These are phyloP conservation scores for Protonibea diacanthus DNA, from an alignment of 2,797 vertebrate genomes.

Conservation along the genomic window DNA sequence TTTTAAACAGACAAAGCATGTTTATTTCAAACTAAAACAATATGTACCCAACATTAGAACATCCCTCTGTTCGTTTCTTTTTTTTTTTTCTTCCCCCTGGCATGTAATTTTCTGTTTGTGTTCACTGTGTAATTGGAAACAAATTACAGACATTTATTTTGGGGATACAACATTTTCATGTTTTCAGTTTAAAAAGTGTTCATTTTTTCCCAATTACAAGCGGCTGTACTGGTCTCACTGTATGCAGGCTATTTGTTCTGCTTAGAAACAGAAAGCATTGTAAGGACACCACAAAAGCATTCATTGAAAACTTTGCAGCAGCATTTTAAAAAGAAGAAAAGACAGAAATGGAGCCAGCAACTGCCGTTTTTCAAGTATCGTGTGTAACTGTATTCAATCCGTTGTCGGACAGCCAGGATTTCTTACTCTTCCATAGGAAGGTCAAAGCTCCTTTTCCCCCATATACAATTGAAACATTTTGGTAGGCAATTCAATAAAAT, in stretches of 20 bases:
- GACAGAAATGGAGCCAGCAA: constrained; percentile 88
- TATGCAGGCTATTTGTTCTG: constrained; percentile 82
- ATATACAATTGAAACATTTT: constrained; percentile 86
- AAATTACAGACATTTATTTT: constrained; percentile 98
- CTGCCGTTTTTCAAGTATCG: constrained; percentile 89
- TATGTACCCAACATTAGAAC: constrained; percentile 94
- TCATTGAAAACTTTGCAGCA: constrained; percentile 95
- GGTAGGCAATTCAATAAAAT: constrained; percentile 84
- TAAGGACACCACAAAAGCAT: constrained; percentile 92
- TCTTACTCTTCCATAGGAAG: constrained; percentile 99
- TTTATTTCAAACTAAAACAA: constrained; percentile 99
- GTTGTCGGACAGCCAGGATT: constrained; percentile 90
- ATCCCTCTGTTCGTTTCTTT: constrained; percentile 66
- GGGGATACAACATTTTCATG: constrained; percentile 93
- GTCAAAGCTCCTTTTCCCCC: constrained; percentile 80
- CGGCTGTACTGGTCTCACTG: constrained; percentile 89
- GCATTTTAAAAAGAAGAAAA: constrained; percentile 89
- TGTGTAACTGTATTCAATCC: constrained; percentile 88
- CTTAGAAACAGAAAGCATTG: constrained; percentile 88
- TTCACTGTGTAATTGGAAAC: constrained; percentile 93
- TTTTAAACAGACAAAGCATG: constrained; percentile 98
- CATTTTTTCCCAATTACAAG: constrained; percentile 71
- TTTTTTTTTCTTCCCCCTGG: constrained; percentile 72
- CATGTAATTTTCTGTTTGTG: constrained; percentile 82
- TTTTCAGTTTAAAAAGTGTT: constrained; percentile 83